phyloP scores from a whole-genome alignment of 2,888 invertebrate species.

The Drosophila mettleri region DNA sequence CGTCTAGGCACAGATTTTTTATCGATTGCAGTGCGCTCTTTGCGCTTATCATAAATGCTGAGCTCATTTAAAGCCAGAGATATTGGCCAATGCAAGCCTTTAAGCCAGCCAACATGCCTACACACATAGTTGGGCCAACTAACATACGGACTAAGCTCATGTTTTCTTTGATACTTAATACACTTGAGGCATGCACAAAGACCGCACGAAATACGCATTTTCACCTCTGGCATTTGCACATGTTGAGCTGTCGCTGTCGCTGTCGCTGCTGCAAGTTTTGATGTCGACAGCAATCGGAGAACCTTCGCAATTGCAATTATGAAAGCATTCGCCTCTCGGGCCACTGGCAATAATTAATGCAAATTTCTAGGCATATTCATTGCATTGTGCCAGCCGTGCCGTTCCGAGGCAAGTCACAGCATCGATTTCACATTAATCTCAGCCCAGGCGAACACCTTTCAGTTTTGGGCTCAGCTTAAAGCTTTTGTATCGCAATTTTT shows the following conservation, averaged over 20 bases:
- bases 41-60: conserved; percentile 8
- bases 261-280: neutral
- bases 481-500: neutral
- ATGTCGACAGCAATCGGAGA: too few species aligned
- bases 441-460: neutral
- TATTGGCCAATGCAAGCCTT: too few species aligned
- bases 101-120: too few species aligned
- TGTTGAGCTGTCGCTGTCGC: neutral
- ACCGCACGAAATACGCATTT: neutral
- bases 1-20: conserved; percentile 26
- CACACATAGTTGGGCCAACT: too few species aligned
- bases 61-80: too few species aligned
- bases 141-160: neutral
- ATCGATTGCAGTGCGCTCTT: conserved; percentile 33
- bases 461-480: neutral
- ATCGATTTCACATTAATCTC: conserved; percentile 10
- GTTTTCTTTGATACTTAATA: neutral
- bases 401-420: neutral
- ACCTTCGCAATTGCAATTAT: too few species aligned
- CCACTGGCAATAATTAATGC: neutral
- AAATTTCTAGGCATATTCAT: neutral
- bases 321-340: neutral
- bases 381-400: neutral
- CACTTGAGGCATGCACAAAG: neutral
- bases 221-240: neutral